Conservation (phyloP, 2,888 invertebrate species). For the Drosophila trichaetosa region DNA sequence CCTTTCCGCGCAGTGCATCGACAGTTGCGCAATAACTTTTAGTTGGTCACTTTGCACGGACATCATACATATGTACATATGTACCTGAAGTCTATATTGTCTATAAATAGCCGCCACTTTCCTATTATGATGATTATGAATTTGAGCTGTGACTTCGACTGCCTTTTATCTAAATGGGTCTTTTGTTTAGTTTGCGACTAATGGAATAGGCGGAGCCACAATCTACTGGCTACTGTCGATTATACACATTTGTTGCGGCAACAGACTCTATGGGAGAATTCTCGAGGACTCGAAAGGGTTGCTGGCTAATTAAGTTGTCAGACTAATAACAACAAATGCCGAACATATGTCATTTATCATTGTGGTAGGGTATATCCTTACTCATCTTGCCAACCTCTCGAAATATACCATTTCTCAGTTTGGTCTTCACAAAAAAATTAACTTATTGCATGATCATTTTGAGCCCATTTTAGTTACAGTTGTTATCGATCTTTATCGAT, state of each 20-base stretch:
- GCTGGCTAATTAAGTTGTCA: conserved; percentile 68
- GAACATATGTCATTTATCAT: conserved; percentile 52
- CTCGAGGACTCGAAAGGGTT: conserved; percentile 29
- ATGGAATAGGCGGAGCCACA: conserved; percentile 68
- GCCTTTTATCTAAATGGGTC: conserved; percentile 77
- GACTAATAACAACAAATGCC: conserved; percentile 45
- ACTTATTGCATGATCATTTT: background rate
- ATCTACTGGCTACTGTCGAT: conserved; percentile 30
- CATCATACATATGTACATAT: conserved; percentile 13
- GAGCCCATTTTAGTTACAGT: background rate
- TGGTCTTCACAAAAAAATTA: background rate
- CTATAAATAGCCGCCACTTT: conserved; percentile 50
- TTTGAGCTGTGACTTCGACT: conserved; percentile 41
- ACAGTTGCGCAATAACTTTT: conserved; percentile 74
- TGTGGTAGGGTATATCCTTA: background rate
- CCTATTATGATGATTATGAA: conserved; percentile 69
- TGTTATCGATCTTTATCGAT: background rate
- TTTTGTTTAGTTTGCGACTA: conserved; percentile 69
- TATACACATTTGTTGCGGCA: conserved; percentile 52
- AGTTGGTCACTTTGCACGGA: conserved; percentile 58
- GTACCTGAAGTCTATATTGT: conserved; percentile 14
- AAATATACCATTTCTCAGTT: background rate
- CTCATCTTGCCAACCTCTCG: background rate
- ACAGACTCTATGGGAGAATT: background rate
- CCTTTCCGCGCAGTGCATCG: conserved; percentile 59